These are phyloP conservation scores for Hystrix cristata DNA, from an alignment of 2,113 vertebrate species.

Conservation along the genomic window DNA sequence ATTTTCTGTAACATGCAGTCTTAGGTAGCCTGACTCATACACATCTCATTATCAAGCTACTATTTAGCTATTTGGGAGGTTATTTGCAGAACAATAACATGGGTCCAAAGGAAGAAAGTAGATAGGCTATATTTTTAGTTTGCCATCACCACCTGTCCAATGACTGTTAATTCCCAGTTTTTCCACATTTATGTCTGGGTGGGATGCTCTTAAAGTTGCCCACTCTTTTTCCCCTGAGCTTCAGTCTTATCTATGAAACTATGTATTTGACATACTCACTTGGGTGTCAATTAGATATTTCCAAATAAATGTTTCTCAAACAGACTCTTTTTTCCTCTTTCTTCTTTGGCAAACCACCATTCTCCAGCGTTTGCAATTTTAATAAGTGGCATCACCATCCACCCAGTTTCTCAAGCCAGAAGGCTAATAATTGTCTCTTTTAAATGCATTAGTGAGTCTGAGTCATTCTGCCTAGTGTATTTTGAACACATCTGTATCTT, in stretches of 20 bases:
- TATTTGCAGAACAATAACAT: background rate
- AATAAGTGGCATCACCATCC: background rate
- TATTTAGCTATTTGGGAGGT: background rate
- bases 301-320: slow-evolving; percentile 18
- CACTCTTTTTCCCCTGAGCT: background rate
- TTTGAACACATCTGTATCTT: background rate
- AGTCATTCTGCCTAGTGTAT: background rate
- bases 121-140: background rate
- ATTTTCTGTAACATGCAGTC: background rate
- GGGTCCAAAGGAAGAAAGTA: background rate
- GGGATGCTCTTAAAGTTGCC: background rate
- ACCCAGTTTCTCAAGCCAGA: background rate
- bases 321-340: slow-evolving; percentile 29
- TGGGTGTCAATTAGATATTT: background rate
- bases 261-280: background rate
- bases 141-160: background rate
- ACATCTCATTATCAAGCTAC: background rate
- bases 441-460: background rate
- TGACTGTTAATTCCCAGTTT: background rate
- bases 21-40: background rate
- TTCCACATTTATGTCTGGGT: background rate
- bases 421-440: background rate
- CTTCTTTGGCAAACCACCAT: background rate
- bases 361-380: background rate
- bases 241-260: background rate